Evolutionary conservation across 1,140 invertebrate species (phyloP).

Genomic region (Mylabris phalerata): DNA sequence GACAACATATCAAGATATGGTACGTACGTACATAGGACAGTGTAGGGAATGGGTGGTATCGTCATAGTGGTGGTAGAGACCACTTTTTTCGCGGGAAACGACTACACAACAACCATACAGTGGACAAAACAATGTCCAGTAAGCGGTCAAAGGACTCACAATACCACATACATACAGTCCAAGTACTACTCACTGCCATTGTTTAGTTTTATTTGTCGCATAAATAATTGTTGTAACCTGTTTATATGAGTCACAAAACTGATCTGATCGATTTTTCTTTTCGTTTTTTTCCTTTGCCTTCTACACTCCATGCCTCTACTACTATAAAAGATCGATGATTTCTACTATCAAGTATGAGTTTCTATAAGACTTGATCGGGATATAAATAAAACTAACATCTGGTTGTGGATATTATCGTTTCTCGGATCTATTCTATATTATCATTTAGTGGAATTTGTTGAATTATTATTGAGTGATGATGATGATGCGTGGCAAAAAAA

Average conservation of each 20-base stretch:
- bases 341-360: not conserved
- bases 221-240: slow-evolving; percentile 39
- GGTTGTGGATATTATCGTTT: not conserved
- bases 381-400: not conserved
- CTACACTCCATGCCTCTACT: too few species aligned
- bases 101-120: slow-evolving; percentile 21
- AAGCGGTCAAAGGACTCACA: slow-evolving; percentile 35
- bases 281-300: too few species aligned
- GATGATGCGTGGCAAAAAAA: not conserved
- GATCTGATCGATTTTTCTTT: slow-evolving; percentile 36
- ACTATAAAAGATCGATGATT: too few species aligned
- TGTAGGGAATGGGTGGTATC: slow-evolving; percentile 3
- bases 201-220: slow-evolving; percentile 41
- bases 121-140: slow-evolving; percentile 34
- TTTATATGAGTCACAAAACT: slow-evolving; percentile 38
- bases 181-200: slow-evolving; percentile 36
- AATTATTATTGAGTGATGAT: not conserved
- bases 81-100: slow-evolving; percentile 38
- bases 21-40: slow-evolving; percentile 22
- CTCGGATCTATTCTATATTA: not conserved
- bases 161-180: slow-evolving; percentile 17
- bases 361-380: not conserved
- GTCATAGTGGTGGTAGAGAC: slow-evolving; percentile 29
- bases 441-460: not conserved
- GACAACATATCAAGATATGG: too few species aligned